Evolutionary conservation across 1,140 invertebrate species (phyloP).

Genomic region (Scylla paramamosain): DNA sequence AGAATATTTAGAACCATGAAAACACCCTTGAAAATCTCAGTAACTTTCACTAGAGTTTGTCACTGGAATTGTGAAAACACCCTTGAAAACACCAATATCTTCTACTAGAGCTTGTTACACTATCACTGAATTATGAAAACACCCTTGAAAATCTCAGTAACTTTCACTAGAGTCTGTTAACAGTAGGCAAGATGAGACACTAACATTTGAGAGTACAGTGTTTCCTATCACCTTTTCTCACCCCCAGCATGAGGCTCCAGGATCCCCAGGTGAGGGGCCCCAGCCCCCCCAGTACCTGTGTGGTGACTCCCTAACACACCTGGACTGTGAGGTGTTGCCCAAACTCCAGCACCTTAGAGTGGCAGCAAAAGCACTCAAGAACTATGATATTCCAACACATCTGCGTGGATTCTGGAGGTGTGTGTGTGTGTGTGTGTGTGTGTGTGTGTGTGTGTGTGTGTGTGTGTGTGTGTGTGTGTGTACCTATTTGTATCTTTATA

Average conservation of each 20-base stretch:
- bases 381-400: constrained; percentile 82
- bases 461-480: not conserved
- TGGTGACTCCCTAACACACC: constrained; percentile 81
- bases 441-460: not conserved
- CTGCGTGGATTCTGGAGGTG: constrained; percentile 83
- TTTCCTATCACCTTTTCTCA: too few species aligned
- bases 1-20: too few species aligned
- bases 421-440: not conserved
- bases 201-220: too few species aligned
- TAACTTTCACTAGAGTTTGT: too few species aligned
- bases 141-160: too few species aligned
- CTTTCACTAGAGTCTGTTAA: too few species aligned
- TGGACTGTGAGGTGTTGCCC: constrained; percentile 84
- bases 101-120: too few species aligned
- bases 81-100: too few species aligned
- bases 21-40: too few species aligned
- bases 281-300: constrained; percentile 80
- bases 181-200: too few species aligned
- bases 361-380: constrained; percentile 82
- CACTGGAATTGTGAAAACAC: too few species aligned
- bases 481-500: not conserved
- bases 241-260: not conserved
- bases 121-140: too few species aligned
- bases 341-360: constrained; percentile 84
- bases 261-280: not conserved